Percentiles rank a stretch among this genome's conserved stretches.
These are phyloP conservation scores for Anhinga anhinga DNA, from an alignment of 2,113 vertebrate genomes.

Conservation along the genomic window DNA sequence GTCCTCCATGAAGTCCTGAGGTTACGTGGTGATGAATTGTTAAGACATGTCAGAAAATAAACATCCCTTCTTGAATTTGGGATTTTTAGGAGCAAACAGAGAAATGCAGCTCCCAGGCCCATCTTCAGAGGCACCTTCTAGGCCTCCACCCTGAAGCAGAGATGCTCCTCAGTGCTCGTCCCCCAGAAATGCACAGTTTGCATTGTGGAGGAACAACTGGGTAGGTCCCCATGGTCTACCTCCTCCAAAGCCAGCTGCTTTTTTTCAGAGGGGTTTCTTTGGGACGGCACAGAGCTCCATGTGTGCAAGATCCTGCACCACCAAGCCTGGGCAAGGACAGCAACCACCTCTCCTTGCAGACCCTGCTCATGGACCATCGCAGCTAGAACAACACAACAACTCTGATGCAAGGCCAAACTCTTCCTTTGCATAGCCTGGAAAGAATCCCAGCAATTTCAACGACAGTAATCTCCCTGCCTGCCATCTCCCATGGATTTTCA, in stretches of 20 bases:
- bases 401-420: not conserved
- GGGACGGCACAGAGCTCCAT: not conserved
- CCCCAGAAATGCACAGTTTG: not conserved
- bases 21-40: not conserved
- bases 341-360: not conserved
- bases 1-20: rapidly evolving
- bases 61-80: not conserved
- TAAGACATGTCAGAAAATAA: not conserved
- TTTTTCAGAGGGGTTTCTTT: not conserved
- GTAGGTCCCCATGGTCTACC: rapidly evolving
- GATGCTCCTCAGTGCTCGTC: rapidly evolving
- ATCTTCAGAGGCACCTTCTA: not conserved
- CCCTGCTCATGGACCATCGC: rapidly evolving
- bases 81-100: not conserved
- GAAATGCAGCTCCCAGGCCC: not conserved
- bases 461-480: not conserved
- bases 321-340: not conserved
- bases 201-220: not conserved
- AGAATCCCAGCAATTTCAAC: constrained; percentile 41
- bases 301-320: not conserved
- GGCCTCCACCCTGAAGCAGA: not conserved
- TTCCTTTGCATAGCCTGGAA: constrained; percentile 34
- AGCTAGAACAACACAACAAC: rapidly evolving
- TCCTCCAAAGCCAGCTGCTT: not conserved
- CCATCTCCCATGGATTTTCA: not conserved